Percentiles rank a stretch among this genome's conserved stretches.
Conservation (phyloP, 2,888 invertebrate species). For the Latheticus oryzae region DNA sequence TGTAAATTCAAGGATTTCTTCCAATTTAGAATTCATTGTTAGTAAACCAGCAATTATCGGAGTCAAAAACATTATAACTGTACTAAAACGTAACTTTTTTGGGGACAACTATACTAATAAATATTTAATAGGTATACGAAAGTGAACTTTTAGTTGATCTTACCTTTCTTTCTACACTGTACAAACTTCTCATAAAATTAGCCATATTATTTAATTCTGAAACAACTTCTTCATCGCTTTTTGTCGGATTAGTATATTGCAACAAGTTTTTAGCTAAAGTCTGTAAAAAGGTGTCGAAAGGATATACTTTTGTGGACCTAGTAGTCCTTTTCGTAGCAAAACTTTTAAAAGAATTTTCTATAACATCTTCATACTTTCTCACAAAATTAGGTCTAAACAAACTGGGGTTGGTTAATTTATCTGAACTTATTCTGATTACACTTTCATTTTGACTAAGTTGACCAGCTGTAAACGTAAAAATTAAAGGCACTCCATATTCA, state of each 20-base stretch:
- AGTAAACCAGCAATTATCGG: too few relatives aligned
- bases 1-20: too few relatives aligned
- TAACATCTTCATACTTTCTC: constrained; percentile 47
- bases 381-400: constrained; percentile 45
- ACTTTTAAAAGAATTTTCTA: constrained; percentile 48
- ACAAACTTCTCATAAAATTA: constrained; percentile 49
- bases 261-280: constrained; percentile 45
- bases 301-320: constrained; percentile 6
- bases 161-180: constrained; percentile 6
- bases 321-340: constrained; percentile 16
- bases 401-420: constrained; percentile 46
- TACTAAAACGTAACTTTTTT: too few relatives aligned
- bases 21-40: too few relatives aligned
- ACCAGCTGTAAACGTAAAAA: constrained; percentile 57
- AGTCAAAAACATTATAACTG: too few relatives aligned
- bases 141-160: too few relatives aligned
- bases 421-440: constrained; percentile 43
- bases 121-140: too few relatives aligned
- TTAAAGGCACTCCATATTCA: constrained; percentile 61
- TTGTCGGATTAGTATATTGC: constrained; percentile 49
- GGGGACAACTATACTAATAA: too few relatives aligned
- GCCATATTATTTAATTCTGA: constrained; percentile 51
- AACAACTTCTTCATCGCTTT: constrained; percentile 49
- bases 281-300: constrained; percentile 53
- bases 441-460: constrained; percentile 15